phyloP scores from a whole-genome alignment of 2,797 vertebrate genomes.

The Danio jaintianensis region DNA sequence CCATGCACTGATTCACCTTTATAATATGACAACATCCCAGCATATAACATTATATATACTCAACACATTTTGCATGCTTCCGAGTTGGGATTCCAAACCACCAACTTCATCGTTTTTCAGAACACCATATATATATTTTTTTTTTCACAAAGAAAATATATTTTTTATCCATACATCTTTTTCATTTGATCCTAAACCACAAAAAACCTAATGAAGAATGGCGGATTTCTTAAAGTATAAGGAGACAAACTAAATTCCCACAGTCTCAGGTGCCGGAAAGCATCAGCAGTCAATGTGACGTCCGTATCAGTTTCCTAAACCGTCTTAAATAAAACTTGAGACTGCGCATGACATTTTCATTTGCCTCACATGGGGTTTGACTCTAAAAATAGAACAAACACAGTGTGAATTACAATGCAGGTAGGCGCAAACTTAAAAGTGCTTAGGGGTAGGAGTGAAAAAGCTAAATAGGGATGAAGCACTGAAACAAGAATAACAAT shows the following conservation, averaged over 20 bases:
- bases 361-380: slow-evolving; percentile 10
- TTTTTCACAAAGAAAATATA: slow-evolving; percentile 6
- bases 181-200: slow-evolving; percentile 45
- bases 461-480: slow-evolving; percentile 30
- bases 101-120: slow-evolving; percentile 10
- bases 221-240: not conserved
- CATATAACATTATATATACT: slow-evolving; percentile 75
- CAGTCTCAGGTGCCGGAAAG: slow-evolving; percentile 30
- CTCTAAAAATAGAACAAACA: slow-evolving; percentile 47
- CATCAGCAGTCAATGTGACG: slow-evolving; percentile 25
- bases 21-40: slow-evolving; percentile 75
- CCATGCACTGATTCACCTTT: slow-evolving; percentile 77
- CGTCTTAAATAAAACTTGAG: slow-evolving; percentile 63
- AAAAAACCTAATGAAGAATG: slow-evolving; percentile 9
- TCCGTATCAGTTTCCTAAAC: slow-evolving; percentile 41
- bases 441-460: slow-evolving; percentile 21
- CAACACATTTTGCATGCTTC: slow-evolving; percentile 78
- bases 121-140: slow-evolving; percentile 22
- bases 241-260: slow-evolving; percentile 8
- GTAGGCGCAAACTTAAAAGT: slow-evolving; percentile 40
- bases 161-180: slow-evolving; percentile 47
- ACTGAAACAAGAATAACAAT: slow-evolving; percentile 32
- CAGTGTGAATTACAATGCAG: slow-evolving; percentile 41
- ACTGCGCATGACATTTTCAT: slow-evolving; percentile 26
- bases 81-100: slow-evolving; percentile 70